phyloP scores from a whole-genome alignment of 2,888 invertebrate genomes.

The Zaprionus lineosus region DNA sequence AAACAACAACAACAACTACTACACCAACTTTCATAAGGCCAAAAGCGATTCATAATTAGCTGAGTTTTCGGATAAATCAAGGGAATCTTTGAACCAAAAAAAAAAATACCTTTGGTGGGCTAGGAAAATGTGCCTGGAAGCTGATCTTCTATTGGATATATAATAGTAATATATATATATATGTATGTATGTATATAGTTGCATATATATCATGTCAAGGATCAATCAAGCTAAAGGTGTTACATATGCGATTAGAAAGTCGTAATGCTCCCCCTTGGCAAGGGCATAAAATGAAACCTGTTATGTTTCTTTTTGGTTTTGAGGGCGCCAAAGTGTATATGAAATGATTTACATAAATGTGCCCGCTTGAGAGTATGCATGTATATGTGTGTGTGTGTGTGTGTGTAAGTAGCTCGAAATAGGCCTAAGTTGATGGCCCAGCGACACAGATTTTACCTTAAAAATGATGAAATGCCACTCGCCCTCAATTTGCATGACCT shows the following conservation, averaged over 20 bases:
- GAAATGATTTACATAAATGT: conserved; percentile 49
- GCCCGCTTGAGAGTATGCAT: conserved; percentile 4
- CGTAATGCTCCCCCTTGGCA: no score
- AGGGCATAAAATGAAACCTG: conserved; percentile 56
- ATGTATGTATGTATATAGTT: no score
- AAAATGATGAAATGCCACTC: conserved; percentile 46
- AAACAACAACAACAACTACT: conserved; percentile 50
- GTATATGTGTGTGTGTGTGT: conserved; percentile 5
- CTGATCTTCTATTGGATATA: no score
- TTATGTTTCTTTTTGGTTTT: conserved; percentile 36
- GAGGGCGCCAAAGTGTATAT: conserved; percentile 45
- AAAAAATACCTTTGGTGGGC: neutral
- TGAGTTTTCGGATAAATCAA: no score
- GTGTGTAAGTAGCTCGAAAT: conserved; percentile 27
- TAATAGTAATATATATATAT: no score
- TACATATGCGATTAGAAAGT: no score
- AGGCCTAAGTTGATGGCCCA: conserved; percentile 41
- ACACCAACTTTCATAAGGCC: conserved; percentile 42
- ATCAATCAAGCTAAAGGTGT: no score
- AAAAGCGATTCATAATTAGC: conserved; percentile 68
- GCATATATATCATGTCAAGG: no score
- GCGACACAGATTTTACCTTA: conserved; percentile 22
- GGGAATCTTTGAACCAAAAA: no score
- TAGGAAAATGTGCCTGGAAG: no score
- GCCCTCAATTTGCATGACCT: conserved; percentile 58